phyloP scores from a whole-genome alignment of 2,888 invertebrate species.

The Exephanes ischioxanthus region DNA sequence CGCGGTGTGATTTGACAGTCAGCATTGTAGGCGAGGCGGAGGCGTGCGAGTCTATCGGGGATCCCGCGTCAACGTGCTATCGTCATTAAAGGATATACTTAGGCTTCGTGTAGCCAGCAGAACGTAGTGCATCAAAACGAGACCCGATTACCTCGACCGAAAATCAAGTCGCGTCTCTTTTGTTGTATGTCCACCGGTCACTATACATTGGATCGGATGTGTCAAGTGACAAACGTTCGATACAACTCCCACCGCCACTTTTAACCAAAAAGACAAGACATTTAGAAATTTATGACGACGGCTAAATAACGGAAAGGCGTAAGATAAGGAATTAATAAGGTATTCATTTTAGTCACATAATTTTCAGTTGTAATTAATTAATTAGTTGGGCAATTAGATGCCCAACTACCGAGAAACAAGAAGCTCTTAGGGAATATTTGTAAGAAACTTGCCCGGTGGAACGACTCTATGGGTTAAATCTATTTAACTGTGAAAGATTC shows the following conservation, averaged over 20 bases:
- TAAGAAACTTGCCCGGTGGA: background rate
- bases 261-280: background rate
- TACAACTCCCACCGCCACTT: background rate
- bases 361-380: background rate
- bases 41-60: constrained; percentile 41
- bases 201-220: constrained; percentile 32
- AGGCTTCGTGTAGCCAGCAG: background rate
- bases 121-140: background rate
- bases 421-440: background rate
- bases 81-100: constrained; percentile 15
- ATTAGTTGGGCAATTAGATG: constrained; percentile 6
- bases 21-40: constrained; percentile 37
- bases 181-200: background rate
- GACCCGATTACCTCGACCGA: constrained; percentile 46
- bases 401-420: background rate
- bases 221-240: constrained; percentile 24
- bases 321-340: background rate
- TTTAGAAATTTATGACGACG: constrained; percentile 24
- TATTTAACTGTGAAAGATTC: constrained; percentile 10
- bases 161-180: constrained; percentile 37
- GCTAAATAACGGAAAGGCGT: background rate
- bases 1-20: constrained; percentile 15
- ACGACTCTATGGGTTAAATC: constrained; percentile 7
- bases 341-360: background rate
- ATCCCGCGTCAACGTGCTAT: background rate